phyloP scores from a whole-genome alignment of 2,888 invertebrate species.

The Helicoverpa assulta region DNA sequence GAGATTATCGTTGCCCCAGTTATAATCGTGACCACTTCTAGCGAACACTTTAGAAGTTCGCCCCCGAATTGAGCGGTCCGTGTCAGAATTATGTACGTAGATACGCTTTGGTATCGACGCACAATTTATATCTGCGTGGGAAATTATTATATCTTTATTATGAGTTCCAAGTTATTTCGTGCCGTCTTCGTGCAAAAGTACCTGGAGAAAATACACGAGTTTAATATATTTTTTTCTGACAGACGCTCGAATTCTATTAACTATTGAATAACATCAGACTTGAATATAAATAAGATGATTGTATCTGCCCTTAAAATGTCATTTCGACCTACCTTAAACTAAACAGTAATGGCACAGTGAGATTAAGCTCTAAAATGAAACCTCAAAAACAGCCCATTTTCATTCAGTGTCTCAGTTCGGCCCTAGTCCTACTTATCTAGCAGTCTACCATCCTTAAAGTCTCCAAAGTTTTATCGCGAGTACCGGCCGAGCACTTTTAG shows the following conservation, averaged over 20 bases:
- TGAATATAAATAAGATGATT: background rate
- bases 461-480: conserved; percentile 83
- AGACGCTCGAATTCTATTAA: conserved; percentile 7
- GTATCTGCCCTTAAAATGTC: background rate
- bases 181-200: conserved; percentile 54
- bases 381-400: conserved; percentile 15
- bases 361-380: conserved; percentile 8
- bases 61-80: conserved; percentile 88
- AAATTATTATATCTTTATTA: conserved; percentile 87
- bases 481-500: conserved; percentile 84
- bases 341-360: background rate
- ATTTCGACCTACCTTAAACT: background rate
- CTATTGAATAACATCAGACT: no score
- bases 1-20: conserved; percentile 64
- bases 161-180: conserved; percentile 67
- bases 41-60: conserved; percentile 87
- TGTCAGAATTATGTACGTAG: conserved; percentile 81
- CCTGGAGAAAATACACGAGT: conserved; percentile 18
- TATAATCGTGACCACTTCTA: conserved; percentile 88
- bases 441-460: conserved; percentile 70
- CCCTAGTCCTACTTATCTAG: conserved; percentile 46
- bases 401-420: background rate
- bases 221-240: conserved; percentile 30
- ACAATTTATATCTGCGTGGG: conserved; percentile 84
- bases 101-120: conserved; percentile 79